A percentile compares a stretch with the other conserved stretches of the same genome.
These are phyloP conservation scores for Itoplectis maculator DNA, from an alignment of 2,888 invertebrate species.

Conservation along the genomic window DNA sequence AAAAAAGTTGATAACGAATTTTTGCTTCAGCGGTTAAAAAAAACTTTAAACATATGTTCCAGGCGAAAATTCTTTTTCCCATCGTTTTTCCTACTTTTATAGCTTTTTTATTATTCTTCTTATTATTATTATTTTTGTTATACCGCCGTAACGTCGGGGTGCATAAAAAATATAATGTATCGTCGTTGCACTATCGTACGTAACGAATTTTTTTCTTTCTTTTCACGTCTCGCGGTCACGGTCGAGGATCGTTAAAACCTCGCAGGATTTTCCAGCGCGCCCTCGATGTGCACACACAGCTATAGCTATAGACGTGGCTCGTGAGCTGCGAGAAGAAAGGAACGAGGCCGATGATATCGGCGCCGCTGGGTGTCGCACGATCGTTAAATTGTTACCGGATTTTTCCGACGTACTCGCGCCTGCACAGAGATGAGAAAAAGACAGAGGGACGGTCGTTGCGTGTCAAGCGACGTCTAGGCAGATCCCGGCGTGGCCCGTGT, in stretches of 20 bases:
- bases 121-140: conserved; percentile 9
- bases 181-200: conserved; percentile 26
- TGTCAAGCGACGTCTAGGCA: conserved; percentile 51
- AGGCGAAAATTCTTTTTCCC: no score
- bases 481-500: conserved; percentile 44
- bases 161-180: conserved; percentile 23
- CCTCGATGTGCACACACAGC: conserved; percentile 37
- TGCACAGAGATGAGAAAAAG: conserved; percentile 50
- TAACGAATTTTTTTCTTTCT: conserved; percentile 52
- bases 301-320: conserved; percentile 36
- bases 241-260: conserved; percentile 62
- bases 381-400: conserved; percentile 67
- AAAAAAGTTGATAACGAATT: no score
- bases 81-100: background rate
- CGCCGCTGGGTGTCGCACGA: conserved; percentile 50
- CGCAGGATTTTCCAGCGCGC: conserved; percentile 53
- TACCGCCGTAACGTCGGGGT: background rate
- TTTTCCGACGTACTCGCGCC: conserved; percentile 55
- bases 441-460: conserved; percentile 22
- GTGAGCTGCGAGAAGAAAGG: conserved; percentile 60
- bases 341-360: conserved; percentile 49
- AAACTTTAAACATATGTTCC: background rate
- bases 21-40: background rate
- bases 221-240: conserved; percentile 39
- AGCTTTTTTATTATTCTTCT: conserved; percentile 14